Percentiles rank a stretch among this genome's conserved stretches.
Conservation (phyloP, 2,113 vertebrate species). For the Barbus barbus region DNA sequence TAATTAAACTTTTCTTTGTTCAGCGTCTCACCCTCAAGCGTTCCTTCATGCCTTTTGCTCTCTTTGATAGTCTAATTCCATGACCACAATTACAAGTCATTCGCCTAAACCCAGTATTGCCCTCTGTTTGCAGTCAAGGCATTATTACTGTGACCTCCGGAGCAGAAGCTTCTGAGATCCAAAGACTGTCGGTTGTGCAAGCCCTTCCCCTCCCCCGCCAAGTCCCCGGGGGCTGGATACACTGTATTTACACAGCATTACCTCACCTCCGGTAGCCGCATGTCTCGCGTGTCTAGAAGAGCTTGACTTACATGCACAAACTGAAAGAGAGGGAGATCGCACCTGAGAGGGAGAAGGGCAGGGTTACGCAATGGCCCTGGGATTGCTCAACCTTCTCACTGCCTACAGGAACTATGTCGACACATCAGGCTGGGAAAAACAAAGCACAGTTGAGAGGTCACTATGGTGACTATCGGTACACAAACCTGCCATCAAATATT, state of each 20-base stretch:
- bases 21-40: neutral
- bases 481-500: constrained; percentile 40
- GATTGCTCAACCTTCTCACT: constrained; percentile 56
- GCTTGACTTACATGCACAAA: constrained; percentile 47
- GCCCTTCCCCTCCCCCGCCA: constrained; percentile 3
- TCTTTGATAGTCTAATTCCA: constrained; percentile 1
- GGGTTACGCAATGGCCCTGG: constrained; percentile 52
- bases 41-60: neutral
- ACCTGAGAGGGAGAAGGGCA: constrained; percentile 52
- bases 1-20: neutral
- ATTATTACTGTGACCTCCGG: constrained; percentile 9
- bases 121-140: constrained; percentile 2
- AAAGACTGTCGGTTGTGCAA: constrained; percentile 50
- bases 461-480: constrained; percentile 56
- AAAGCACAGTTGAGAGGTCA: constrained; percentile 32
- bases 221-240: constrained; percentile 29
- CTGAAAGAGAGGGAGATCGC: constrained; percentile 31
- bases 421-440: constrained; percentile 50
- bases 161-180: constrained; percentile 29
- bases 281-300: constrained; percentile 50
- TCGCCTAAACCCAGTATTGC: neutral
- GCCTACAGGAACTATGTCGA: constrained; percentile 56
- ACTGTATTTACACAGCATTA: constrained; percentile 51
- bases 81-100: neutral
- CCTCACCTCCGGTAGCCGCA: constrained; percentile 51